Percentiles rank a stretch among this genome's conserved stretches.
Conservation (phyloP, 1,140 invertebrate genomes). For the roundworm (Caenorhabditis elegans) region WBcel235 BX284606.5:6541501-6542000, state of each 20-base stretch:
- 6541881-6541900: constrained; percentile 13
- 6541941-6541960: constrained; percentile 6
- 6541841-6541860: not conserved
- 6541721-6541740: not conserved
- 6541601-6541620: not conserved
- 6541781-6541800: not conserved
- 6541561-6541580: not conserved
- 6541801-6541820: not conserved
- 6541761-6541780: not conserved
- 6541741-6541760: not conserved
- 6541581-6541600: not conserved
- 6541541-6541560: no score
- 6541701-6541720: not conserved
- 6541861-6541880: not conserved
- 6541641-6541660: not conserved
- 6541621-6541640: not conserved
- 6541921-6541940: not conserved
- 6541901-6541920: not conserved
- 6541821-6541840: not conserved
- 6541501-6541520: no score
- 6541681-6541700: not conserved
- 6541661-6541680: not conserved
- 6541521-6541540: no score
- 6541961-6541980: not conserved
- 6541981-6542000: not conserved